These are phyloP conservation scores for Phalanger gymnotis DNA, from an alignment of 2,797 vertebrate genomes.

Conservation along the genomic window DNA sequence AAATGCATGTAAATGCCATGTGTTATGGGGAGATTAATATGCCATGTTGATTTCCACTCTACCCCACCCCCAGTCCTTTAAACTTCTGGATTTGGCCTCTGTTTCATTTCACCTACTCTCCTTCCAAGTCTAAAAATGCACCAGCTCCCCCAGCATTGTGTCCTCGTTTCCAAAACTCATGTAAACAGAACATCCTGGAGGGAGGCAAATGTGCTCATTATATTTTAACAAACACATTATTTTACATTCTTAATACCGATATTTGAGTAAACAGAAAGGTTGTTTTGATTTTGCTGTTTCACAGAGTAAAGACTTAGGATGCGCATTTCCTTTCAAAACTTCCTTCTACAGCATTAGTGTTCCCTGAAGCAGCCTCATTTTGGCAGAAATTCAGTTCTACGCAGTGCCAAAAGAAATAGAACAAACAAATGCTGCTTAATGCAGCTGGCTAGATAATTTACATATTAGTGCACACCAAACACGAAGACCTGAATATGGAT, in stretches of 20 bases:
- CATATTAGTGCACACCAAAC: slow-evolving; percentile 87
- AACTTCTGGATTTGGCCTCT: slow-evolving; percentile 80
- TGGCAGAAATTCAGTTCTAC: slow-evolving; percentile 87
- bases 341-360: slow-evolving; percentile 80
- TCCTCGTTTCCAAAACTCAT: slow-evolving; percentile 78
- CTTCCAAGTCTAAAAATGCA: slow-evolving; percentile 72
- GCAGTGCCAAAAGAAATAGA: slow-evolving; percentile 88
- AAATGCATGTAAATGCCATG: slow-evolving; percentile 82
- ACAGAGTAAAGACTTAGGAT: slow-evolving; percentile 81
- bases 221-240: slow-evolving; percentile 83
- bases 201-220: slow-evolving; percentile 74
- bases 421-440: slow-evolving; percentile 87
- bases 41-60: slow-evolving; percentile 81
- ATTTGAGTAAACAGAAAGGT: slow-evolving; percentile 84
- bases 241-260: slow-evolving; percentile 80
- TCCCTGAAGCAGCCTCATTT: slow-evolving; percentile 86
- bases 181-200: slow-evolving; percentile 71
- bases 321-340: slow-evolving; percentile 85
- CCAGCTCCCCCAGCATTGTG: slow-evolving; percentile 62
- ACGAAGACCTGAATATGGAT: slow-evolving; percentile 85
- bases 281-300: slow-evolving; percentile 84
- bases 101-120: slow-evolving; percentile 72
- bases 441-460: slow-evolving; percentile 87
- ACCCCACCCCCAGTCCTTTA: slow-evolving; percentile 63
- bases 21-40: slow-evolving; percentile 82